Evolutionary conservation across 1,140 invertebrate species (phyloP).

Genomic region (Agrypnia vestita): DNA sequence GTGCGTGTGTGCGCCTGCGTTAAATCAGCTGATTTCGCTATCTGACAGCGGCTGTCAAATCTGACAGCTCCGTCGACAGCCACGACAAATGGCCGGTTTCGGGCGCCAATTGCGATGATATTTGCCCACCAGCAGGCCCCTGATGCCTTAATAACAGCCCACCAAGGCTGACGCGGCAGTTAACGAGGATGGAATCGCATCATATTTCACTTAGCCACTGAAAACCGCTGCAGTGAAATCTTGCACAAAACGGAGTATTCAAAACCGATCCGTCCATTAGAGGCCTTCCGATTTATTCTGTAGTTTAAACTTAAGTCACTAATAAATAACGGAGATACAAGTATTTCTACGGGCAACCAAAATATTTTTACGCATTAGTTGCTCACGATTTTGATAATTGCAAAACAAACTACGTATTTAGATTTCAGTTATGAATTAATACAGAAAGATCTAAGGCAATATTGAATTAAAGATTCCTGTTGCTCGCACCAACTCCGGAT

Average conservation of each 20-base stretch:
- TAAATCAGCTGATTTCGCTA: constrained; percentile 25
- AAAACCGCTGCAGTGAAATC: neutral
- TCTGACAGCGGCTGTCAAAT: constrained; percentile 24
- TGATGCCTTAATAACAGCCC: constrained; percentile 12
- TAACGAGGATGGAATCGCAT: neutral
- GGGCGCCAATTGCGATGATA: constrained; percentile 25
- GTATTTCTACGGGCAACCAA: no score
- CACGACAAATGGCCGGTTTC: constrained; percentile 5
- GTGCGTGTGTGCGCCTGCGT: neutral
- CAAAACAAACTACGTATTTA: no score
- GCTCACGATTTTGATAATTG: no score
- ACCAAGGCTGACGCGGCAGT: neutral
- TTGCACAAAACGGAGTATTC: no score
- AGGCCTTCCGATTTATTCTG: neutral
- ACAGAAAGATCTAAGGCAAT: no score
- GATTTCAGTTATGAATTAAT: no score
- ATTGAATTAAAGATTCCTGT: no score
- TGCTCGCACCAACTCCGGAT: no score
- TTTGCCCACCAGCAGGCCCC: constrained; percentile 12
- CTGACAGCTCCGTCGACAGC: constrained; percentile 21
- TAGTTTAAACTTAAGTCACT: neutral
- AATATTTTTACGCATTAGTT: no score
- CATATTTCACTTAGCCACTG: constrained; percentile 8
- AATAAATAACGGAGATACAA: no score
- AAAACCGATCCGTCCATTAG: neutral